Evolutionary conservation across 2,113 vertebrate genomes (phyloP).

Genomic region (Eidolon helvum): DNA sequence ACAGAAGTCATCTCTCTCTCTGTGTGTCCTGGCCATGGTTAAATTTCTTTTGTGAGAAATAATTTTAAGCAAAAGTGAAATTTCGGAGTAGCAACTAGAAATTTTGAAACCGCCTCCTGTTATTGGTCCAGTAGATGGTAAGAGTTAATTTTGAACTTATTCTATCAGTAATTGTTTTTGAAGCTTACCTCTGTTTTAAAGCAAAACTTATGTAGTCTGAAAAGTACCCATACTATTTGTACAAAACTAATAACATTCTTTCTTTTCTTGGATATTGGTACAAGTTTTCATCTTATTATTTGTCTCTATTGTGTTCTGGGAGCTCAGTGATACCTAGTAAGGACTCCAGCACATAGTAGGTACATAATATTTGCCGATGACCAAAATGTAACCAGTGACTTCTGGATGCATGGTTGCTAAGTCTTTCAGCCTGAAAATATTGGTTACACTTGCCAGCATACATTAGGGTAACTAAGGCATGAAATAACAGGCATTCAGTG

Average conservation of each 20-base stretch:
- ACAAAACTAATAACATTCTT: not conserved
- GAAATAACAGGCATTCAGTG: constrained; percentile 5
- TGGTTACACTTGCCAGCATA: constrained; percentile 12
- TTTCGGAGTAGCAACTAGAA: constrained; percentile 3
- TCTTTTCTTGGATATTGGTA: not conserved
- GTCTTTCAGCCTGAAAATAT: not conserved
- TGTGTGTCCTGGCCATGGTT: not conserved
- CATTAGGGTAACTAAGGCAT: constrained; percentile 3
- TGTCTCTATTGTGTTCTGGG: not conserved
- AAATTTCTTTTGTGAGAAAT: constrained; percentile 35
- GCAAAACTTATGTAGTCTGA: constrained; percentile 6
- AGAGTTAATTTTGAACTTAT: constrained; percentile 23
- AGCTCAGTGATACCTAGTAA: not conserved
- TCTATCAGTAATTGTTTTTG: constrained; percentile 10
- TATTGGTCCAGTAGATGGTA: not conserved
- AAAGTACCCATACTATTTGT: not conserved
- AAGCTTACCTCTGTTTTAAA: not conserved
- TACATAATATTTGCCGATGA: not conserved
- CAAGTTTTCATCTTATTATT: constrained; percentile 8
- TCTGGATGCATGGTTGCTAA: not conserved
- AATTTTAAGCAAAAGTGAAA: constrained; percentile 37
- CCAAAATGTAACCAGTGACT: constrained; percentile 8
- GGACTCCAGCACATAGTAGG: not conserved
- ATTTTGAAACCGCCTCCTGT: not conserved
- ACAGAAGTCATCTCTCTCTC: not conserved